Percentiles rank a stretch among this genome's conserved stretches.
These are phyloP conservation scores for Macroramphosus scolopax DNA, from an alignment of 2,797 vertebrate genomes.

Conservation along the genomic window DNA sequence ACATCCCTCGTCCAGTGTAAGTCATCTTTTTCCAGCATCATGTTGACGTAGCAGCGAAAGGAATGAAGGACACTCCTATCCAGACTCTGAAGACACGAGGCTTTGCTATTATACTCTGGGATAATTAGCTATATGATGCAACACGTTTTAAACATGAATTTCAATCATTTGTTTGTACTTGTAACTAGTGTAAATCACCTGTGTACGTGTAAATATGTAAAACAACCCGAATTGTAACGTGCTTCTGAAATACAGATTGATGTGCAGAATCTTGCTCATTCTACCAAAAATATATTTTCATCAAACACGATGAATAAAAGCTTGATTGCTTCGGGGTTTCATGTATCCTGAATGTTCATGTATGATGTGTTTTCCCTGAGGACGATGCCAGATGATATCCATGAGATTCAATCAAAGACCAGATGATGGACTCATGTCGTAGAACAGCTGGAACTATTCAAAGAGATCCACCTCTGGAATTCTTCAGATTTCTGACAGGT, in stretches of 20 bases:
- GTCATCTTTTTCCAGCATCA: constrained; percentile 53
- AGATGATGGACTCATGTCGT: too few species aligned
- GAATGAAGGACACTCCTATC: too few species aligned
- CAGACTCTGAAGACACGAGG: too few species aligned
- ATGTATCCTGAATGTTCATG: constrained; percentile 11
- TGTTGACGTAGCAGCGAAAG: too few species aligned
- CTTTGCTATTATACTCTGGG: too few species aligned
- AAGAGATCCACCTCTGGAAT: too few species aligned
- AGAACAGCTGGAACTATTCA: too few species aligned
- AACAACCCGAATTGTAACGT: constrained; percentile 1
- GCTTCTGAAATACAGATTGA: not conserved
- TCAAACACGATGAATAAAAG: constrained; percentile 52
- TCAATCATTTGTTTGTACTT: constrained; percentile 27
- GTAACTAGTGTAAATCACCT: constrained; percentile 58
- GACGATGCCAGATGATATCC: too few species aligned
- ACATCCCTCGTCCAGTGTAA: constrained; percentile 55
- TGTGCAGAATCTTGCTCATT: constrained; percentile 40
- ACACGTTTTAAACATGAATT: constrained; percentile 12
- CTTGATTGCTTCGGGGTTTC: constrained; percentile 8
- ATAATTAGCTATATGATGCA: too few species aligned
- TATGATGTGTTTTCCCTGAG: not conserved
- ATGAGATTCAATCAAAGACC: too few species aligned
- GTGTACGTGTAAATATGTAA: constrained; percentile 71
- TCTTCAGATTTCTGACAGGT: too few species aligned
- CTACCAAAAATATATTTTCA: constrained; percentile 32